A percentile compares a stretch with the other conserved stretches of the same genome.
These are phyloP conservation scores for Lucifuga dentata DNA, from an alignment of 2,113 vertebrate species.

Conservation along the genomic window DNA sequence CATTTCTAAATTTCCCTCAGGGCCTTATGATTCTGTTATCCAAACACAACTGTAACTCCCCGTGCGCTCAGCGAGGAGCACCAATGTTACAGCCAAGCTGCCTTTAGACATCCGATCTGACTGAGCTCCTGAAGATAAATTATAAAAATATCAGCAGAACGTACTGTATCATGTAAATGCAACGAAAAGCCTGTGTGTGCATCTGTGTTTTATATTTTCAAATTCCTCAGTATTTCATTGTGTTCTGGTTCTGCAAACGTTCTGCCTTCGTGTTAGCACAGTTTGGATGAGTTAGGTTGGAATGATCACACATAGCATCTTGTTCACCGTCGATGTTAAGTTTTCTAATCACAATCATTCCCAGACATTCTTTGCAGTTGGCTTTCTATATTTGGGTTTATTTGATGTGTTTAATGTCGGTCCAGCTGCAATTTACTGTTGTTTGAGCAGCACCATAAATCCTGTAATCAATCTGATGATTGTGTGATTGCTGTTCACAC, in stretches of 20 bases:
- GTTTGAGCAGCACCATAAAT: slow-evolving; percentile 63
- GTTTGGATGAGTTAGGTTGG: not conserved
- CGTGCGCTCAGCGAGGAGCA: slow-evolving; percentile 37
- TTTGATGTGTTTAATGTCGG: slow-evolving; percentile 60
- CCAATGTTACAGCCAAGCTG: slow-evolving; percentile 48
- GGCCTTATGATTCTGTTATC: slow-evolving; percentile 72
- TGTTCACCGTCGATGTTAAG: slow-evolving; percentile 44
- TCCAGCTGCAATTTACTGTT: slow-evolving; percentile 62
- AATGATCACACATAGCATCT: slow-evolving; percentile 2
- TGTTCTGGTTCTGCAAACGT: not conserved
- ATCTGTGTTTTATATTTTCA: not conserved
- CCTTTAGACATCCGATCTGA: slow-evolving; percentile 48
- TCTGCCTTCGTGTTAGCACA: not conserved
- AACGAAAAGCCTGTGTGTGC: slow-evolving; percentile 2
- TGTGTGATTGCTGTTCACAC: slow-evolving; percentile 71
- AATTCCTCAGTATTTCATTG: not conserved
- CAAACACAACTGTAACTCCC: slow-evolving; percentile 46
- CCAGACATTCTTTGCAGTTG: slow-evolving; percentile 33
- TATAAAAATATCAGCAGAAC: not conserved
- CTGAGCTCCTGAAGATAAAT: slow-evolving; percentile 14
- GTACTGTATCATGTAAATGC: not conserved
- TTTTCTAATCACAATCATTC: slow-evolving; percentile 53
- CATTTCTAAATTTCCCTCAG: slow-evolving; percentile 73
- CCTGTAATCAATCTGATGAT: slow-evolving; percentile 71
- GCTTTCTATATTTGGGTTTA: slow-evolving; percentile 41